A percentile compares a stretch with the other conserved stretches of the same genome.
Conservation (phyloP, 2,113 vertebrate species). For the Labrus mixtus region DNA sequence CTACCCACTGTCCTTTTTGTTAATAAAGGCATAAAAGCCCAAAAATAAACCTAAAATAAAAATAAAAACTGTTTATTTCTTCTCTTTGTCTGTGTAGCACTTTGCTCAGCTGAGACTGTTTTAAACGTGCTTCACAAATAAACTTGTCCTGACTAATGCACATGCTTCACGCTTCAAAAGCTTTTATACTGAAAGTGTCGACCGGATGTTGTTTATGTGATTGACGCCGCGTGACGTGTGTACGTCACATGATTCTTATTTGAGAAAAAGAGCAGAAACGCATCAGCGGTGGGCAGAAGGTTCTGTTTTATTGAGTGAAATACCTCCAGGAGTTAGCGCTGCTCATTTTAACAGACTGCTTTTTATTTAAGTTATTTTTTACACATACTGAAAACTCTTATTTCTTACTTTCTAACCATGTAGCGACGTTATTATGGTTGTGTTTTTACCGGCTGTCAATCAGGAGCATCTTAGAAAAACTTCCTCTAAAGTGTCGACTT, state of each 20-base stretch:
- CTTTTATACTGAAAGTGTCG: slow-evolving; percentile 36
- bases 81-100: no score
- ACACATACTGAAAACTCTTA: background rate
- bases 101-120: no score
- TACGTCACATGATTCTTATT: slow-evolving; percentile 64
- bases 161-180: no score
- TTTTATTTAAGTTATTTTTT: background rate
- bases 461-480: background rate
- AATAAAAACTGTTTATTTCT: no score
- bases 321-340: background rate
- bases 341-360: background rate
- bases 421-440: background rate
- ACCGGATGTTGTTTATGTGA: background rate
- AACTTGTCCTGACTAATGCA: no score
- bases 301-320: background rate
- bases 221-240: accelerated
- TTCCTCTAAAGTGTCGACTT: background rate
- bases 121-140: no score
- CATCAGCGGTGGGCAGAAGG: no score
- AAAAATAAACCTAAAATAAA: no score
- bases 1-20: no score
- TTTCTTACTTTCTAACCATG: slow-evolving; percentile 14
- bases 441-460: background rate
- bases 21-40: no score
- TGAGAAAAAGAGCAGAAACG: background rate